Base-by-base conservation (phyloP, 1,140 invertebrate species). In the Euwallacea fornicatus region DNA sequence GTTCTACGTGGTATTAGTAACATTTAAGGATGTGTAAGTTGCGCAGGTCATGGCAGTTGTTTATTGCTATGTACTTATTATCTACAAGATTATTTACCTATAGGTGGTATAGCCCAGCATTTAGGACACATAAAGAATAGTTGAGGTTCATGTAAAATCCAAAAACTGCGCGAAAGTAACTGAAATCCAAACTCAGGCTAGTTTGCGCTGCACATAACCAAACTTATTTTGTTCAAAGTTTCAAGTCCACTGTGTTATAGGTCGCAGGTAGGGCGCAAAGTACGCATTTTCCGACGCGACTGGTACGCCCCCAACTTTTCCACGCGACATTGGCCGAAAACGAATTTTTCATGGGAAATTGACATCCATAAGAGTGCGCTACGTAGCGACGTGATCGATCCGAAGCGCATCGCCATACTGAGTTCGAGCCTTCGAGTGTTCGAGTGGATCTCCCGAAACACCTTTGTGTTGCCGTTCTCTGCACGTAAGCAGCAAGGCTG, bases 81-180 rank as follows among this genome's bases (percentile, higher is more conserved):
- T 33, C 21, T 33, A 33, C 21, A 2, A 33, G 21, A 50, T 50
- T 10, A 50, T 56, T 72, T 81, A 81, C 80, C 80, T 81, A 76
- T 81, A 81, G 77, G 80, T 79, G 77, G 80, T 81, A 78, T 81
- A 81, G 79, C 79, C 80, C 80, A 81, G 79, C 80, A 81, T 81
- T 81, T 80, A 76, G 77, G 75, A 80, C 76, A 80, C 80, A 81
- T 81, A 81, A 79, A 81, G 77, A 73, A 73, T 33, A 33, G 21
- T 33, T 33, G 21, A 33, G 21, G 21, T 33, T 33, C 21, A 33
- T 66, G 72, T 43, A 55, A 42, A 33, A 33, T 33, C 21, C 21
- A 33, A 33, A 33, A 33, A 33, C 21, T 33, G 21, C 21, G 21
- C 21, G 21, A 33, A 33, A 33, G 21, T 33, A 33, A 33, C 21